Conservation (phyloP, 2,113 vertebrate genomes). For the Paramormyrops kingsleyae region DNA sequence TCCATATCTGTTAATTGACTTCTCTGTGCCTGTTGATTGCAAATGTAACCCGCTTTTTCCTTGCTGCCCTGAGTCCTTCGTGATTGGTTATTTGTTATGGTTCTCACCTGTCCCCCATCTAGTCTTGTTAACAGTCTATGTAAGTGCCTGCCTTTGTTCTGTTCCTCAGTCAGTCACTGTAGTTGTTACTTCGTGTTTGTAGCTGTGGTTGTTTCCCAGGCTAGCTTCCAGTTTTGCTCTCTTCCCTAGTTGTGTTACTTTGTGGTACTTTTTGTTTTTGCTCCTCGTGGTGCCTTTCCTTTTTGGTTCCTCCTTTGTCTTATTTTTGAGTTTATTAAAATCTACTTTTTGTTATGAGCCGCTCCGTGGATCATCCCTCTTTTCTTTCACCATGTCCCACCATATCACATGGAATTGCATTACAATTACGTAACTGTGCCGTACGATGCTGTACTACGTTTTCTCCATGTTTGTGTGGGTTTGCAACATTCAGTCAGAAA, state of each 20-base stretch:
- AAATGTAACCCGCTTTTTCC: not conserved
- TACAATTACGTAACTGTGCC: not conserved
- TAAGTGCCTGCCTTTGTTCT: not conserved
- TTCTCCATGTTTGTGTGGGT: not conserved
- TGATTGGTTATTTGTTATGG: not conserved
- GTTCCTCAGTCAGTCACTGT: not conserved
- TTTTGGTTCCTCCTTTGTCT: not conserved
- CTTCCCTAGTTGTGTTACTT: not conserved
- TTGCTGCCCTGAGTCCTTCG: not conserved
- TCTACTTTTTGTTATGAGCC: not conserved
- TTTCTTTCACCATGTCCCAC: not conserved
- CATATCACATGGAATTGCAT: not conserved
- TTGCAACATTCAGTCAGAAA: not conserved
- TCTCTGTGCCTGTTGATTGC: not conserved
- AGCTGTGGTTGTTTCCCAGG: not conserved
- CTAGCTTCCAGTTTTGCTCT: not conserved
- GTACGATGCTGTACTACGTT: not conserved
- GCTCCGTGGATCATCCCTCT: not conserved
- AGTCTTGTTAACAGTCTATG: not conserved
- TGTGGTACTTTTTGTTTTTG: not conserved
- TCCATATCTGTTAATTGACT: not conserved
- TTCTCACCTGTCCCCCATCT: not conserved
- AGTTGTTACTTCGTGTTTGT: not conserved
- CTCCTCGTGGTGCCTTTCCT: not conserved
- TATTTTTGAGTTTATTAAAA: not conserved